Evolutionary conservation across 2,888 invertebrate species (phyloP).

Genomic region (Sericinus montela): DNA sequence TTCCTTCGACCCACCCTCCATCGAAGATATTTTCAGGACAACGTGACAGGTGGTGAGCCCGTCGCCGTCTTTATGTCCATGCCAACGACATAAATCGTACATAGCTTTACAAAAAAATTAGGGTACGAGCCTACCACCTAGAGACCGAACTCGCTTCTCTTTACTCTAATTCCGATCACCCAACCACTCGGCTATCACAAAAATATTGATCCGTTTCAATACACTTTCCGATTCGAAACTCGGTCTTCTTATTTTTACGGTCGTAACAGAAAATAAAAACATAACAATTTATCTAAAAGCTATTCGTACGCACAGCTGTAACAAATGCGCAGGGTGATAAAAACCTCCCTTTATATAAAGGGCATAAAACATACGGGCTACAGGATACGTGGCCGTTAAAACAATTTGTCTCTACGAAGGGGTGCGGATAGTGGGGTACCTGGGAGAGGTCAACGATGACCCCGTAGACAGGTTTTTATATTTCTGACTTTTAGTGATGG

Average conservation of each 20-base stretch:
- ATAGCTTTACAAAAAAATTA: too few relatives aligned
- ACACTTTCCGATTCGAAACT: too few relatives aligned
- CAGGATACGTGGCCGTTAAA: slow-evolving; percentile 23
- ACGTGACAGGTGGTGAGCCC: too few relatives aligned
- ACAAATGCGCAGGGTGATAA: slow-evolving; percentile 12
- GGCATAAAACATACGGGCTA: slow-evolving; percentile 23
- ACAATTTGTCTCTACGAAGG: slow-evolving; percentile 10
- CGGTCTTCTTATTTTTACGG: not conserved
- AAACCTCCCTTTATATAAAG: slow-evolving; percentile 21
- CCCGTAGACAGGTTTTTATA: slow-evolving; percentile 62
- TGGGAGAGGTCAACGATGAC: slow-evolving; percentile 53
- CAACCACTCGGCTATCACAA: too few relatives aligned
- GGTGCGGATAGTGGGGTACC: slow-evolving; percentile 33
- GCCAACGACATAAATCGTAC: too few relatives aligned
- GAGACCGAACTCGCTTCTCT: too few relatives aligned
- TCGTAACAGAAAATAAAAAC: slow-evolving; percentile 5
- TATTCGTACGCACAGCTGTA: slow-evolving; percentile 20
- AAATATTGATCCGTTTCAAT: too few relatives aligned
- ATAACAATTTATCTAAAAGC: slow-evolving; percentile 15
- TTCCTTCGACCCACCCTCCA: too few relatives aligned
- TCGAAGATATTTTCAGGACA: too few relatives aligned
- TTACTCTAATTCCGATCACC: too few relatives aligned
- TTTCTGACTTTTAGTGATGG: slow-evolving; percentile 35
- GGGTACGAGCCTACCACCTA: too few relatives aligned
- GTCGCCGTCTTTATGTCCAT: too few relatives aligned